phyloP scores from a whole-genome alignment of 2,797 vertebrate species.

The Uromys caudimaculatus region DNA sequence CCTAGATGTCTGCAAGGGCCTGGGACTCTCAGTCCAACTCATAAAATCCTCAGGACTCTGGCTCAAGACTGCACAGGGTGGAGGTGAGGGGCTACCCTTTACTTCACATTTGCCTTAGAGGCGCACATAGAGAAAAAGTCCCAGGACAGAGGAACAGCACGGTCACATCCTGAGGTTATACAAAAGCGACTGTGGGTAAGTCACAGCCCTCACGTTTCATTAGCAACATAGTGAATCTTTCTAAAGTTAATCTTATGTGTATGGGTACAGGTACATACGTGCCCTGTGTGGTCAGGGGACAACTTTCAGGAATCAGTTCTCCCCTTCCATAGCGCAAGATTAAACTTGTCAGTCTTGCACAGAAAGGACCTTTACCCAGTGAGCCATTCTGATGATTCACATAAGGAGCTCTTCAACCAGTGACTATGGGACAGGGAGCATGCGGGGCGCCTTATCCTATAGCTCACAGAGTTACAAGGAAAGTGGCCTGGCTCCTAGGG shows the following conservation, averaged over 20 bases:
- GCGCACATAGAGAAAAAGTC: background rate
- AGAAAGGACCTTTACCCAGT: background rate
- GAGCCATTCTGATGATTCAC: background rate
- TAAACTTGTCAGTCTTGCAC: background rate
- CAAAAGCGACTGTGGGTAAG: background rate
- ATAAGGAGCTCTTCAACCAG: background rate
- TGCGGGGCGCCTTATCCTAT: rapidly evolving
- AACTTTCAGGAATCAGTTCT: background rate
- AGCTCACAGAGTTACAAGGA: background rate
- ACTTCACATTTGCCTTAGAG: background rate
- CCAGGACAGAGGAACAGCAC: background rate
- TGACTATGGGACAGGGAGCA: background rate
- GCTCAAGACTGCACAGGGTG: background rate
- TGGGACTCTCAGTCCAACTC: background rate
- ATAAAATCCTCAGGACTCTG: background rate
- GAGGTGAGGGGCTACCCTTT: background rate
- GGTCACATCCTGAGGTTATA: background rate
- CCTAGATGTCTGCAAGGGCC: background rate
- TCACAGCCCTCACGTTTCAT: background rate
- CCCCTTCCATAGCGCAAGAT: background rate
- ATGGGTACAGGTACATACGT: background rate
- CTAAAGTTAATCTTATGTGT: background rate
- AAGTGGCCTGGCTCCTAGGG: background rate
- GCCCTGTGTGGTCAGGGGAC: background rate
- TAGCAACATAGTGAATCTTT: background rate